Evolutionary conservation across 2,797 vertebrate species (phyloP).

Genomic region (Chaenodraco wilsoni): DNA sequence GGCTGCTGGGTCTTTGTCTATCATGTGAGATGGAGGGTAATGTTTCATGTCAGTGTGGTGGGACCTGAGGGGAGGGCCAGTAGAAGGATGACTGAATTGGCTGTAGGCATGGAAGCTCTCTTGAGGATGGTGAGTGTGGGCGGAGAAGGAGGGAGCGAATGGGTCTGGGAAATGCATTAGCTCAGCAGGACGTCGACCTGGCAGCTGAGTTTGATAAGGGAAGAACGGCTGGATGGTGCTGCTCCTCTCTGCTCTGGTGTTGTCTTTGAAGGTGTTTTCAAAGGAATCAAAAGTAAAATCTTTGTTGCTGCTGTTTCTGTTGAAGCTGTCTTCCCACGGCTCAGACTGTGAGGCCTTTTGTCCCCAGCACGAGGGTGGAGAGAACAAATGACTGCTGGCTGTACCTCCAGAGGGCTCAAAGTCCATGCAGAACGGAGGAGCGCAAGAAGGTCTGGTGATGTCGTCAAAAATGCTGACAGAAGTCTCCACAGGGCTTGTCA

Average conservation of each 20-base stretch:
- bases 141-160: conserved; percentile 30
- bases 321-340: conserved; percentile 35
- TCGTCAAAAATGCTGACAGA: conserved; percentile 47
- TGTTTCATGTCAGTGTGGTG: conserved; percentile 50
- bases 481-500: conserved; percentile 33
- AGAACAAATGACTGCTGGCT: conserved; percentile 43
- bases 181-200: conserved; percentile 29
- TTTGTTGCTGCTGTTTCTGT: conserved; percentile 30
- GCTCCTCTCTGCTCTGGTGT: conserved; percentile 23
- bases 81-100: conserved; percentile 46
- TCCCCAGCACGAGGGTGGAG: conserved; percentile 40
- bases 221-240: conserved; percentile 27
- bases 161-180: conserved; percentile 17
- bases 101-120: conserved; percentile 58
- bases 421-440: conserved; percentile 58
- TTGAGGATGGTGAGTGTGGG: conserved; percentile 31
- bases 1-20: conserved; percentile 59
- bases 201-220: conserved; percentile 31
- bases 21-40: conserved; percentile 70
- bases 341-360: conserved; percentile 36
- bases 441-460: conserved; percentile 36
- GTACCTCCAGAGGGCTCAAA: conserved; percentile 40
- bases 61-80: conserved; percentile 34
- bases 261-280: conserved; percentile 51
- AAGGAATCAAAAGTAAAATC: conserved; percentile 42